Evolutionary conservation across 2,113 vertebrate genomes (phyloP), one percentile per base, ranked within the genome.

Genomic region (Microcebus jonahi): DNA sequence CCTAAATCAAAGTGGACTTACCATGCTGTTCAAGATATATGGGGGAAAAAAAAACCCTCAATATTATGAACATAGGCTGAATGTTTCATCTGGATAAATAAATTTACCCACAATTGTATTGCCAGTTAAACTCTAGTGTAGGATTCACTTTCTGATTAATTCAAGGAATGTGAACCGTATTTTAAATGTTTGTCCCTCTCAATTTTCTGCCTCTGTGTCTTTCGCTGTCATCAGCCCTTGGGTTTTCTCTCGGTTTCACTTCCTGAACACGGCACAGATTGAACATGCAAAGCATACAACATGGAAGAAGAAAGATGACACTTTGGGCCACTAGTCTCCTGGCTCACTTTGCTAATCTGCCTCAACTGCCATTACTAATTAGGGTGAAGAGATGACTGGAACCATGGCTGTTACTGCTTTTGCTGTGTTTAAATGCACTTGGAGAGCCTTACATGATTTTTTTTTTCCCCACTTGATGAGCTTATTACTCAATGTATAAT

Each of bases 321-420:
- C 82, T 25, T 25, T 84, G 75, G 95, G 95, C 81, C 92, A 68
- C 80, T 61, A 36, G 89, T 93, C 92, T 96, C 76, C 89, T 59
- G 94, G 87, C 90, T 97, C 95, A 90, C 94, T 92, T 84, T 90
- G 92, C 96, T 97, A 87, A 97, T 96, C 96, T 97, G 95, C 96
- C 70, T 95, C 96, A 91, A 59, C 92, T 97, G 96, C 96, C 71
- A 31, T 70, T 79, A 77, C 71, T 94, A 27, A 65, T 93, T 92
- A 97, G 68, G 81, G 39, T 89, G 96, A 95, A 94, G 81, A 63
- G 71, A 95, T 73, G 95, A 86, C 55, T 67, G 0, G 86, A 6
- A 13, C 27, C 65, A 1, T 0, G 36, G 87, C 59, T 84, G 59
- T 36, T 84, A 55, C 23, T 85, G 50, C 53, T 91, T 63, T 75